A percentile compares a stretch with the other conserved stretches of the same genome.
phyloP scores from a whole-genome alignment of 2,113 vertebrate species.

The Ramphastos sulfuratus region DNA sequence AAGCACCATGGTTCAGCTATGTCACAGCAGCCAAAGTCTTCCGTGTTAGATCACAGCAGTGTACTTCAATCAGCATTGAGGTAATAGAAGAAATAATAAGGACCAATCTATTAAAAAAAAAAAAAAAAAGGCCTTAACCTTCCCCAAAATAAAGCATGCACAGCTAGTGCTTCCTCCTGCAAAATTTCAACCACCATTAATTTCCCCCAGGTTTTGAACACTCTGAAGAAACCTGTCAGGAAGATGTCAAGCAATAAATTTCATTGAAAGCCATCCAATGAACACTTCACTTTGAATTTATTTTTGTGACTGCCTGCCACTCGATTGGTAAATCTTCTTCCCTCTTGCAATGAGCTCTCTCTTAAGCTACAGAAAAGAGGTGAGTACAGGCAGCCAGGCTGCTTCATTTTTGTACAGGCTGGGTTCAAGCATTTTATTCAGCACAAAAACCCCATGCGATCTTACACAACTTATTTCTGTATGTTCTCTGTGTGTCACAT shows the following conservation, averaged over 20 bases:
- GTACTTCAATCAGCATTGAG: background rate
- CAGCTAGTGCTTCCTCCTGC: background rate
- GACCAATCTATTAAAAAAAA: background rate
- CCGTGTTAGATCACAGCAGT: background rate
- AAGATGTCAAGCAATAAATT: background rate
- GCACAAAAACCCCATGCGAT: background rate
- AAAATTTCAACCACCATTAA: background rate
- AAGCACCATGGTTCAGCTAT: background rate
- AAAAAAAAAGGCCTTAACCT: background rate
- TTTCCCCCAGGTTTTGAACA: background rate
- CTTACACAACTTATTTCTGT: background rate
- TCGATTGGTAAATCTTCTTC: background rate
- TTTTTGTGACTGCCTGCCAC: background rate
- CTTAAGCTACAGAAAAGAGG: background rate
- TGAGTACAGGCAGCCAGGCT: background rate
- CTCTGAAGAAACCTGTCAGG: background rate
- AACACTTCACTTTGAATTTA: background rate
- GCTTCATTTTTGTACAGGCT: background rate
- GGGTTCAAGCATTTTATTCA: background rate
- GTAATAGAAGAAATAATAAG: background rate
- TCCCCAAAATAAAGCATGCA: background rate
- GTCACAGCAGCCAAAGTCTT: background rate
- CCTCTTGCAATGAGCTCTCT: background rate
- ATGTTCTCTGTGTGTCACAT: accelerated
- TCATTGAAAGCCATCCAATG: background rate